A percentile compares a stretch with the other conserved stretches of the same genome.
Evolutionary conservation across 2,888 invertebrate genomes (phyloP).

Genomic region (Drosophila mayaguana): DNA sequence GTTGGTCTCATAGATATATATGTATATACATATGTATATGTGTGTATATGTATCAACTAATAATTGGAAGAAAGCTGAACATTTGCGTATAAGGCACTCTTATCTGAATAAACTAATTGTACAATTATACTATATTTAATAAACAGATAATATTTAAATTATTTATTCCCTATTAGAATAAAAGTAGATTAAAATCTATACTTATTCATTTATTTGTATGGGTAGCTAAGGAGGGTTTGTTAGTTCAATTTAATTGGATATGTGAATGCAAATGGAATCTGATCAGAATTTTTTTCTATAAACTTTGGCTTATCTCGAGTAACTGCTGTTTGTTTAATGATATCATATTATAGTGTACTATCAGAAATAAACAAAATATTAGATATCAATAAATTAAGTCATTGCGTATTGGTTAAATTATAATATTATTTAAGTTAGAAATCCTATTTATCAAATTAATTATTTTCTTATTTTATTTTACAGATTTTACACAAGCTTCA

Average conservation of each 20-base stretch:
- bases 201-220: too few relatives aligned
- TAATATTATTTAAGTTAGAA: too few relatives aligned
- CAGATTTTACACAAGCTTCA: constrained; percentile 33
- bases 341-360: too few relatives aligned
- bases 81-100: background rate
- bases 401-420: too few relatives aligned
- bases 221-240: background rate
- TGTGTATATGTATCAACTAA: background rate
- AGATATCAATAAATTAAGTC: too few relatives aligned
- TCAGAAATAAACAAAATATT: too few relatives aligned
- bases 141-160: background rate
- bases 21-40: background rate
- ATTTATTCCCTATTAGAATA: background rate
- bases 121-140: too few relatives aligned
- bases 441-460: background rate
- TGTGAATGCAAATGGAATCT: background rate
- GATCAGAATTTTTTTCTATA: too few relatives aligned
- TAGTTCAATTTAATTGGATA: background rate
- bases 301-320: too few relatives aligned
- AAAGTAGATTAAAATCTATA: background rate
- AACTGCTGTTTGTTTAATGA: too few relatives aligned
- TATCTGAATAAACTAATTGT: background rate
- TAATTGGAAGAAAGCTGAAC: constrained; percentile 1
- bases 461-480: background rate
- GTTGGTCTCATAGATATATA: background rate